These are phyloP conservation scores for Diorhabda elongata DNA, from an alignment of 1,140 invertebrate genomes.

Conservation along the genomic window DNA sequence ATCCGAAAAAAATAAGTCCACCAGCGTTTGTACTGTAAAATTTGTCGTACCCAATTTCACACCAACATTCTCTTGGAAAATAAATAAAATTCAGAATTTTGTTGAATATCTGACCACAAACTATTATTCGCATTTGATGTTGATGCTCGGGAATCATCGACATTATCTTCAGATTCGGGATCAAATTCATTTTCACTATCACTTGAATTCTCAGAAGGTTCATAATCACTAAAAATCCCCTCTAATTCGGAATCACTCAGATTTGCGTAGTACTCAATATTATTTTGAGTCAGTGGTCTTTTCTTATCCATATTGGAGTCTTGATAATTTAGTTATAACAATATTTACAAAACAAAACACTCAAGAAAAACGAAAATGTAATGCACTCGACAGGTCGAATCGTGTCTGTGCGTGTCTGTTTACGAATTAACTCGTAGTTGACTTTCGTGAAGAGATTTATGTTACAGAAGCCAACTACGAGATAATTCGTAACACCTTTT, in stretches of 20 bases:
- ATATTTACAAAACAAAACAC: too few relatives aligned
- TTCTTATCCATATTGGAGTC: too few relatives aligned
- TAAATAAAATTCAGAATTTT: slow-evolving; percentile 23
- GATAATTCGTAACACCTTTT: too few relatives aligned
- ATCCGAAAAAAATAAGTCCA: slow-evolving; percentile 20
- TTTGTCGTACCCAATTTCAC: slow-evolving; percentile 21
- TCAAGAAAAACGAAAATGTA: too few relatives aligned
- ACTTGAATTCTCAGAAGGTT: slow-evolving; percentile 8
- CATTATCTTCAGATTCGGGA: slow-evolving; percentile 23
- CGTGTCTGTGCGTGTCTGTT: too few relatives aligned
- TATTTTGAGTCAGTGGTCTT: too few relatives aligned
- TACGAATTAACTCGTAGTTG: too few relatives aligned
- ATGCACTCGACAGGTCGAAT: too few relatives aligned
- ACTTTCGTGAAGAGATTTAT: too few relatives aligned
- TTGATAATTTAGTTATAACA: too few relatives aligned
- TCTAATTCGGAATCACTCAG: slow-evolving; percentile 21
- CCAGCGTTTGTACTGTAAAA: slow-evolving; percentile 18
- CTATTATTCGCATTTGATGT: slow-evolving; percentile 25
- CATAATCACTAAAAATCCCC: slow-evolving; percentile 19
- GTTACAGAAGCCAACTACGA: too few relatives aligned
- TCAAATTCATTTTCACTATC: slow-evolving; percentile 26
- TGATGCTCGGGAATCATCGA: slow-evolving; percentile 20
- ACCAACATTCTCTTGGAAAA: slow-evolving; percentile 21
- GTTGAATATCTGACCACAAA: slow-evolving; percentile 24
- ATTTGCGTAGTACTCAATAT: too few relatives aligned